Percentiles rank a stretch among this genome's conserved stretches.
phyloP scores from a whole-genome alignment of 2,888 invertebrate species.

The Drosophila sordidula region DNA sequence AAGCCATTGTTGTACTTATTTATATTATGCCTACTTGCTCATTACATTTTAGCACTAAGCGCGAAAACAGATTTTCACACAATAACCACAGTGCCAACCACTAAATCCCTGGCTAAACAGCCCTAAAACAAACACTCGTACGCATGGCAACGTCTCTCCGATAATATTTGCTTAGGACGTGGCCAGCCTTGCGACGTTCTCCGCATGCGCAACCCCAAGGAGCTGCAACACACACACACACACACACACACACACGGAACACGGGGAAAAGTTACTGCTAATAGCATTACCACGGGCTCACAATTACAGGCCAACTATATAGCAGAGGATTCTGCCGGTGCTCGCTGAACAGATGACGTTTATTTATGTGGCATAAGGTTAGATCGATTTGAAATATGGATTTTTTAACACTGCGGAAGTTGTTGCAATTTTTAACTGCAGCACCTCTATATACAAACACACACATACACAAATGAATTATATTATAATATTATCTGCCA shows the following conservation, averaged over 20 bases:
- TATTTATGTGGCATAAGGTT: neutral
- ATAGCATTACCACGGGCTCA: conserved; percentile 61
- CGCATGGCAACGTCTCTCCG: conserved; percentile 41
- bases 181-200: conserved; percentile 41
- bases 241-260: too few relatives aligned
- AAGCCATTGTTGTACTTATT: conserved; percentile 48
- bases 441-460: too few relatives aligned
- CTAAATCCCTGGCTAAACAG: conserved; percentile 67
- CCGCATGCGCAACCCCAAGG: conserved; percentile 68
- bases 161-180: conserved; percentile 73
- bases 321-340: neutral
- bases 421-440: too few relatives aligned
- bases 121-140: conserved; percentile 57
- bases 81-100: conserved; percentile 65
- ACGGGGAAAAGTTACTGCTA: conserved; percentile 76
- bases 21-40: conserved; percentile 68
- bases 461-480: too few relatives aligned
- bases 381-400: too few relatives aligned
- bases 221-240: conserved; percentile 16
- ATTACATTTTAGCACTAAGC: conserved; percentile 61
- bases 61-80: conserved; percentile 71
- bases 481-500: too few relatives aligned
- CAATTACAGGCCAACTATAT: conserved; percentile 12
- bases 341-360: neutral
- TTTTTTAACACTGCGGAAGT: too few relatives aligned